Conservation (phyloP, 2,797 vertebrate genomes). For the Mormyrops attenuatus region DNA sequence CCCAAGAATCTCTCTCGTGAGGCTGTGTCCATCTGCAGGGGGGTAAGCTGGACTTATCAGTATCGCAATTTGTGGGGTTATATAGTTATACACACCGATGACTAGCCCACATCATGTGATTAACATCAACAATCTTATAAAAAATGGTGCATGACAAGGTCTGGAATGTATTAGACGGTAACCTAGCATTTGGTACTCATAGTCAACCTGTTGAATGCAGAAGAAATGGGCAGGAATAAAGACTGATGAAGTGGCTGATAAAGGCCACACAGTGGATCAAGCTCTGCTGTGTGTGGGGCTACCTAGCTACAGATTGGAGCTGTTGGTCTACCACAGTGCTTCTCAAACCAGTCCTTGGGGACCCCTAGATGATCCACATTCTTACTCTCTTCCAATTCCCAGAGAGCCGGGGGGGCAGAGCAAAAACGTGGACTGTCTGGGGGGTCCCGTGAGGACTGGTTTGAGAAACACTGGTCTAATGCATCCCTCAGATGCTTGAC, state of each 20-base stretch:
- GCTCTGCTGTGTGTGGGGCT: neutral
- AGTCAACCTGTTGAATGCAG: neutral
- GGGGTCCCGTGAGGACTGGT: neutral
- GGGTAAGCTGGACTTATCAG: slow-evolving; percentile 54
- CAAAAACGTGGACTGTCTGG: neutral
- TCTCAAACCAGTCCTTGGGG: neutral
- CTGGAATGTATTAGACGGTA: neutral
- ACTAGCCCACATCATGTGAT: neutral
- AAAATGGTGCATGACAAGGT: neutral
- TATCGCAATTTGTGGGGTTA: neutral
- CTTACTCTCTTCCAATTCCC: neutral
- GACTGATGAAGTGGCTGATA: neutral
- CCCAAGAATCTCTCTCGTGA: slow-evolving; percentile 82
- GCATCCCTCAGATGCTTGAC: neutral
- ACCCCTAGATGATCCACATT: neutral
- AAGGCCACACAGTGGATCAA: neutral
- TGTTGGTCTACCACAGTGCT: neutral
- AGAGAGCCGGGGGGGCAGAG: neutral
- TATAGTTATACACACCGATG: neutral
- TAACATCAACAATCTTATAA: neutral
- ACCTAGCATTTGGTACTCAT: neutral
- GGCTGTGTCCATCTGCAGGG: slow-evolving; percentile 85
- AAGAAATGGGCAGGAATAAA: neutral
- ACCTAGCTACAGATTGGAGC: neutral
- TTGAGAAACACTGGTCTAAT: neutral